Percentiles rank a stretch among this genome's conserved stretches.
phyloP scores from a whole-genome alignment of 2,113 vertebrate species.

The Sitta europaea region DNA sequence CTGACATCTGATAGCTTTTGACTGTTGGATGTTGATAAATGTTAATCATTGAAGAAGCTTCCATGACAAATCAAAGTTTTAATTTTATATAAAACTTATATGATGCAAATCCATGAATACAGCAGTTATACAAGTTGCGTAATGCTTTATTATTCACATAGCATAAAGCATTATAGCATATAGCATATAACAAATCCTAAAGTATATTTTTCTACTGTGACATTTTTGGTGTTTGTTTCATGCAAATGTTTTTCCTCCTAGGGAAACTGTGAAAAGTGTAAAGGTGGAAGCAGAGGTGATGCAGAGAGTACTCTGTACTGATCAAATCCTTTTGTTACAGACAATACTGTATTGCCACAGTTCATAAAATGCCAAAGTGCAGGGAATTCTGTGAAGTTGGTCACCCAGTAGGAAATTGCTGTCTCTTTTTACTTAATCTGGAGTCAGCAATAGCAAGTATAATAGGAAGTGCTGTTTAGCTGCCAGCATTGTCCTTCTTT shows the following conservation, averaged over 20 bases:
- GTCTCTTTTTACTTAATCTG: not conserved
- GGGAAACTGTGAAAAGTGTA: not conserved
- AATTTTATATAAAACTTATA: not conserved
- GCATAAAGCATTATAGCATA: not conserved
- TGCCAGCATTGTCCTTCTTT: not conserved
- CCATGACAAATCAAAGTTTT: not conserved
- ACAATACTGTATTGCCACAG: not conserved
- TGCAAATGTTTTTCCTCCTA: not conserved
- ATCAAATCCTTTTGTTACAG: not conserved
- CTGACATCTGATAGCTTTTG: slow-evolving; percentile 41
- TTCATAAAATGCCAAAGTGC: not conserved
- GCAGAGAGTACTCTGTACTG: not conserved
- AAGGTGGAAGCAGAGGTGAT: not conserved
- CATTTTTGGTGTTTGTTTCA: not conserved
- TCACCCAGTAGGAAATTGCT: not conserved
- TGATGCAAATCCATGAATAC: not conserved
- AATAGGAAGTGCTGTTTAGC: not conserved
- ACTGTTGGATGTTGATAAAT: slow-evolving; percentile 23
- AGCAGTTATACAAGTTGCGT: not conserved
- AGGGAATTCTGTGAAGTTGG: not conserved
- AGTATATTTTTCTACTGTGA: not conserved
- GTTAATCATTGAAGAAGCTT: slow-evolving; percentile 1
- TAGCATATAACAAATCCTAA: not conserved
- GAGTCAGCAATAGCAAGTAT: not conserved
- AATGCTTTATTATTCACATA: not conserved